Conservation (phyloP, 2,888 invertebrate genomes). For the Erebia aethiops region DNA sequence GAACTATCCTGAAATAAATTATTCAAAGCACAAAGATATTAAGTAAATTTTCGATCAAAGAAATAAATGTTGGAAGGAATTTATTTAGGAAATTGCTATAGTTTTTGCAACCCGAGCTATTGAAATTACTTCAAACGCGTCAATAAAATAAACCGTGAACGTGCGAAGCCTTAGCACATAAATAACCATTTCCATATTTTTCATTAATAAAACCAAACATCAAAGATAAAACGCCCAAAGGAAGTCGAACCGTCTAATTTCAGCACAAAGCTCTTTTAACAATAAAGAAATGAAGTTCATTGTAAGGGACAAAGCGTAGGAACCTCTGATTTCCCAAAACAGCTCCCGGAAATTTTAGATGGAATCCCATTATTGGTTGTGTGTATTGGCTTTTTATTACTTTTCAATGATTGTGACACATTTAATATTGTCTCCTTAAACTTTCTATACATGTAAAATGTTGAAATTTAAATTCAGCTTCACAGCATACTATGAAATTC, state of each 20-base stretch:
- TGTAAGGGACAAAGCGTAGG: conserved; percentile 11
- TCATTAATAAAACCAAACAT: conserved; percentile 17
- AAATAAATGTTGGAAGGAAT: not conserved
- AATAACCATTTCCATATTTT: conserved; percentile 11
- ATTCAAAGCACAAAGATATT: not conserved
- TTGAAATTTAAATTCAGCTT: not conserved
- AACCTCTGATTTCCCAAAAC: conserved; percentile 6
- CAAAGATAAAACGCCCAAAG: conserved; percentile 15
- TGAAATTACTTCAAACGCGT: not conserved
- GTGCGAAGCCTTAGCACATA: not conserved
- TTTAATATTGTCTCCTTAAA: not conserved
- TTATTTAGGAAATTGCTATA: not conserved
- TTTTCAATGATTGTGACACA: not conserved
- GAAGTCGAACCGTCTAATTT: conserved; percentile 17
- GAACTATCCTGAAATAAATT: not conserved
- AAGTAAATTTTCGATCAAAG: not conserved
- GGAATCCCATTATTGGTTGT: not conserved
- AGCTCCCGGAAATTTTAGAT: conserved; percentile 12
- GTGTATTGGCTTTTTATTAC: not conserved
- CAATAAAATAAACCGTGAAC: not conserved
- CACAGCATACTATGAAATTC: not conserved
- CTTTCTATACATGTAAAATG: not conserved
- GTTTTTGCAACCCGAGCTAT: not conserved
- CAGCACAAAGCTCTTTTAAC: conserved; percentile 19
- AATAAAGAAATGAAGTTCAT: conserved; percentile 20